phyloP scores from a whole-genome alignment of 2,113 vertebrate genomes.

The Poeciliopsis occidentalis region DNA sequence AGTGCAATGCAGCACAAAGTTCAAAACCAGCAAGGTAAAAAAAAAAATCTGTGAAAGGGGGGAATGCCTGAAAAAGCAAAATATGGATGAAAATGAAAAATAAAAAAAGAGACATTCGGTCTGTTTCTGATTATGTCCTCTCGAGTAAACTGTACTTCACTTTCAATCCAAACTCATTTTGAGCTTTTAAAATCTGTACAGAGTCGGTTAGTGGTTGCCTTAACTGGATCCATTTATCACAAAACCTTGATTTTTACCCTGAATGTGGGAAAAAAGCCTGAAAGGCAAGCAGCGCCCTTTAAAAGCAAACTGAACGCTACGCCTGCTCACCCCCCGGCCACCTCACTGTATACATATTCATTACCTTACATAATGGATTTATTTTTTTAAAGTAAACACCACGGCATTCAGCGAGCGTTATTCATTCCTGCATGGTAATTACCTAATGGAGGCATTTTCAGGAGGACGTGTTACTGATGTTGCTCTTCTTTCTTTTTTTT shows the following conservation, averaged over 20 bases:
- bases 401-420: conserved; percentile 51
- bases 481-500: conserved; percentile 19
- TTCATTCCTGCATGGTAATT: conserved; percentile 57
- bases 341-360: conserved; percentile 56
- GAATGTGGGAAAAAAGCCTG: conserved; percentile 55
- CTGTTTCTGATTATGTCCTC: conserved; percentile 2
- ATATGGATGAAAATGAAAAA: no score
- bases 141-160: conserved; percentile 21
- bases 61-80: no score
- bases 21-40: no score
- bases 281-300: conserved; percentile 52
- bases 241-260: conserved; percentile 48
- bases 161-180: conserved; percentile 23
- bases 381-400: conserved; percentile 58
- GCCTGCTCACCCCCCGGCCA: conserved; percentile 41
- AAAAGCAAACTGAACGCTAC: conserved; percentile 56
- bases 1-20: no score
- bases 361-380: conserved; percentile 67
- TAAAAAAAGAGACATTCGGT: background rate
- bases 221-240: conserved; percentile 46
- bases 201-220: background rate
- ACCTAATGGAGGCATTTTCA: conserved; percentile 12
- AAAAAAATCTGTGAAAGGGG: no score
- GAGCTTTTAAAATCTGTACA: background rate
- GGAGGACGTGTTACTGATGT: conserved; percentile 9